These are phyloP conservation scores for Thunnus maccoyii DNA, from an alignment of 2,113 vertebrate species.

Conservation along the genomic window DNA sequence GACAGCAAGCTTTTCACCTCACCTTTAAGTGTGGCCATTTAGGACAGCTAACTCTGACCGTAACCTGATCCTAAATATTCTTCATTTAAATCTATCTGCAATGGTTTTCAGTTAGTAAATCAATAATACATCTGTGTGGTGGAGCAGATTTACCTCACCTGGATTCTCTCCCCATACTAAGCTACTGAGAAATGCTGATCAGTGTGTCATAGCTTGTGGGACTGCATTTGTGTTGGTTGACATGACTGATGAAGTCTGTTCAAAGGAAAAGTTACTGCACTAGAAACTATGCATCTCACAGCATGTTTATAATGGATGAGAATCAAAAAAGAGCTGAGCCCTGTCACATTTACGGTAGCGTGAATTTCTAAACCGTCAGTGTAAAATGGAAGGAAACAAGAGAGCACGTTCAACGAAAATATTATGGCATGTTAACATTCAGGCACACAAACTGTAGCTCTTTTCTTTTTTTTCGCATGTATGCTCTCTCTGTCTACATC, in stretches of 20 bases:
- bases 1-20: too few species aligned
- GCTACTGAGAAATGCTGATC: not conserved
- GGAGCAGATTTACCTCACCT: not conserved
- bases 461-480: not conserved
- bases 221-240: slow-evolving; percentile 5
- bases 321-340: too few species aligned
- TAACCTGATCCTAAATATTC: not conserved
- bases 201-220: not conserved
- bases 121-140: not conserved
- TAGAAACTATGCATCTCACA: too few species aligned
- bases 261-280: not conserved
- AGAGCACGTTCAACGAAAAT: not conserved
- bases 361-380: not conserved
- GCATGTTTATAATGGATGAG: too few species aligned
- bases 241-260: not conserved
- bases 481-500: not conserved
- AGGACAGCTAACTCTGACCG: too few species aligned
- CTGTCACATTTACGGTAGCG: not conserved
- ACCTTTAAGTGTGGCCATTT: too few species aligned
- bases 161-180: not conserved
- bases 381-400: not conserved
- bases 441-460: not conserved
- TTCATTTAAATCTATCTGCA: not conserved
- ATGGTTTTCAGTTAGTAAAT: not conserved
- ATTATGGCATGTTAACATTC: not conserved